Conservation (phyloP, 1,140 invertebrate species). For the Cheumatopsyche charites region DNA sequence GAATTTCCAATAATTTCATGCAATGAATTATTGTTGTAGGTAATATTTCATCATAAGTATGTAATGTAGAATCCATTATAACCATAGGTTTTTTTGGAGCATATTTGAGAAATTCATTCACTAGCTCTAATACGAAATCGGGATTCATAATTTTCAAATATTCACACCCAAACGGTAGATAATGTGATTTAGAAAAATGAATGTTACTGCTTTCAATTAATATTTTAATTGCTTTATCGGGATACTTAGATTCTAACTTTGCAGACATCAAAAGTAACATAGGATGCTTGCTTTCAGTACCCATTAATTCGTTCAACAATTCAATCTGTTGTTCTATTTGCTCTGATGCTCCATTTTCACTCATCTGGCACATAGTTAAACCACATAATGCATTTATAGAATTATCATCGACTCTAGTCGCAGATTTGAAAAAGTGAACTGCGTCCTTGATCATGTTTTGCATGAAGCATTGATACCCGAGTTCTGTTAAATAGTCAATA, state of each 20-base stretch:
- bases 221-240: constrained; percentile 65
- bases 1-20: constrained; percentile 71
- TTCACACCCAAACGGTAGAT: constrained; percentile 72
- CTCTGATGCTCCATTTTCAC: constrained; percentile 63
- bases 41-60: constrained; percentile 55
- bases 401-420: constrained; percentile 82
- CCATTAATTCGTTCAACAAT: constrained; percentile 82
- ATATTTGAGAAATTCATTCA: constrained; percentile 77
- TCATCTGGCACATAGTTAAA: constrained; percentile 81
- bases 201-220: constrained; percentile 75
- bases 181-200: constrained; percentile 69
- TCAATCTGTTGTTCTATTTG: constrained; percentile 86
- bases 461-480: constrained; percentile 79
- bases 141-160: constrained; percentile 83
- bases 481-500: constrained; percentile 75
- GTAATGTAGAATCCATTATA: constrained; percentile 57
- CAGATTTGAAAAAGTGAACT: constrained; percentile 76
- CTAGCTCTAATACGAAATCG: constrained; percentile 82
- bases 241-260: constrained; percentile 66
- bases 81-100: constrained; percentile 67
- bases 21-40: constrained; percentile 59
- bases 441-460: constrained; percentile 80
- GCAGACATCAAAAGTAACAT: constrained; percentile 74
- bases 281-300: constrained; percentile 63
- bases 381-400: constrained; percentile 80